Evolutionary conservation across 92 coral and sea anemone genomes (phyloP), one percentile per base, ranked within the genome.

Genomic region (Parazoanthus atlanticus): DNA sequence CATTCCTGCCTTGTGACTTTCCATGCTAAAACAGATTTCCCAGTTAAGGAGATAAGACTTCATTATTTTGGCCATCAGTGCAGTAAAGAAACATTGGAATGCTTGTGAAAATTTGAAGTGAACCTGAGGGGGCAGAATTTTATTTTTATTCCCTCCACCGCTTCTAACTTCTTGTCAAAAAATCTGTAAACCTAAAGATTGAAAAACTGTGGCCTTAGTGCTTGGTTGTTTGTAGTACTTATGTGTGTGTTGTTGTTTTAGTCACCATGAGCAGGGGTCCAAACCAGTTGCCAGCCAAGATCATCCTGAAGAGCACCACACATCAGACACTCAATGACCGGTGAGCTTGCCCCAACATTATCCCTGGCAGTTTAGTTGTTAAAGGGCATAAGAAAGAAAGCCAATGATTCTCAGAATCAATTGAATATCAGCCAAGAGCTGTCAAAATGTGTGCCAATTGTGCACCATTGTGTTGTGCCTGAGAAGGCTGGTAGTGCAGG

Each of bases 321-420:
- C 85, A 94, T 89, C 96, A 97, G 95, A 94, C 98, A n/a, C 91
- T 97, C 49, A 97, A 96, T 93, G 99, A 97, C 90, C 98, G 99
- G 99, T 97, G 96, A 95, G 99, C 86, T 86, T 82, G 85, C 82
- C 78, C 71, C 90, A 89, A 80, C 91, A 91, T 81, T 86, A 80
- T 89, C 70, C 91, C 89, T 88, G 80, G 76, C 78, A 84, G 29
- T 84, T 84, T 84, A 69, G 31, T 52, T 80, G 72, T 67, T 84
- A 84, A 84, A 83, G 76, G 87, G 87, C 87, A 41, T 84, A 70
- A 41, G 28, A 43, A 72, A 65, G 86, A 83, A 67, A 83, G 86
- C 86, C 76, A 82, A 23, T 56, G 86, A 83, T 41, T 83, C 86
- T 32, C 61, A 23, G 76, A 19, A 83, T 83, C 76, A 41, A 46